Evolutionary conservation across 92 coral and sea anemone genomes (phyloP).

Genomic region (Paragorgia papillata): DNA sequence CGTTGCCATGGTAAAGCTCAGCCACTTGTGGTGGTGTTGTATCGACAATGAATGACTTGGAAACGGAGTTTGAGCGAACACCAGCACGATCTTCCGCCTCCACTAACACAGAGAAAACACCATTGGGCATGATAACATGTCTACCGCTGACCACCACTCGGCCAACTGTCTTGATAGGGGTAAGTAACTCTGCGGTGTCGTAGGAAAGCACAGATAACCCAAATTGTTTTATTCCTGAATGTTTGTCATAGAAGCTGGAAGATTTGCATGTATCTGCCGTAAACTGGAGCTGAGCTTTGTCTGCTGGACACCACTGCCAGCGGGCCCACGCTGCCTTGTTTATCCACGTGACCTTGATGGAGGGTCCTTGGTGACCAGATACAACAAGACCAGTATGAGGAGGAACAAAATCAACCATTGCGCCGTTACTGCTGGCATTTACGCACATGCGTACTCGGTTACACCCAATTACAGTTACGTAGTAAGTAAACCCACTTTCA

Average conservation of each 20-base stretch:
- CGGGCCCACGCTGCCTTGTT: constrained; percentile 94
- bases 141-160: constrained; percentile 77
- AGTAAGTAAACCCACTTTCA: constrained; percentile 79
- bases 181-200: constrained; percentile 51
- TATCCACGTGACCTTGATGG: constrained; percentile 78
- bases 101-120: constrained; percentile 82
- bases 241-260: constrained; percentile 74
- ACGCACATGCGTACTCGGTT: constrained; percentile 92
- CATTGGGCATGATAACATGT: constrained; percentile 72
- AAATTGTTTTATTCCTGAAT: constrained; percentile 75
- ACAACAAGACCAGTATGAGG: constrained; percentile 83
- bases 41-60: constrained; percentile 81
- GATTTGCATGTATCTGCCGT: constrained; percentile 43
- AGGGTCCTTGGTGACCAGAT: constrained; percentile 80
- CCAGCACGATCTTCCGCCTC: constrained; percentile 90
- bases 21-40: constrained; percentile 72
- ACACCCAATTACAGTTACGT: constrained; percentile 80
- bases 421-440: constrained; percentile 93
- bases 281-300: constrained; percentile 66
- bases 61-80: constrained; percentile 59
- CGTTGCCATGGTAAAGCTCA: constrained; percentile 70
- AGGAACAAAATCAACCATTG: constrained; percentile 81
- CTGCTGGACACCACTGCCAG: constrained; percentile 94
- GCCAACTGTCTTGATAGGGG: constrained; percentile 66
- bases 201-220: constrained; percentile 81